Evolutionary conservation across 2,113 vertebrate species (phyloP).

Genomic region (Chionis minor): DNA sequence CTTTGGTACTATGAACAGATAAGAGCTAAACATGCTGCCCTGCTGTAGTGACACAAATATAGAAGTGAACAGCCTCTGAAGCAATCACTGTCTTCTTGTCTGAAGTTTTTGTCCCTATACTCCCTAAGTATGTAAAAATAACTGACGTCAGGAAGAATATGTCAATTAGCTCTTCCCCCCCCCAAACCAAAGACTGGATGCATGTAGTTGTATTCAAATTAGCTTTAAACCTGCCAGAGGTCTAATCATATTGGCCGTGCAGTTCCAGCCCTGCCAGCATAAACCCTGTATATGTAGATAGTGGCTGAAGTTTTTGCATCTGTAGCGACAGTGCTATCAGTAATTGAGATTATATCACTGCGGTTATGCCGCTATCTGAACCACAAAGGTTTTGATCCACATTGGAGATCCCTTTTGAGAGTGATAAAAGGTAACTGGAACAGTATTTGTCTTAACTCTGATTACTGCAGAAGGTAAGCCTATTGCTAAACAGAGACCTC

Average conservation of each 20-base stretch:
- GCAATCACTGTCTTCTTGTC: not conserved
- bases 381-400: not conserved
- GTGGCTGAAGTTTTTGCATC: not conserved
- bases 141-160: not conserved
- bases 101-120: not conserved
- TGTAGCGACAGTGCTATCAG: not conserved
- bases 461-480: not conserved
- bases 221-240: not conserved
- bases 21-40: not conserved
- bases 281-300: not conserved
- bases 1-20: not conserved
- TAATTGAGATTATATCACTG: not conserved
- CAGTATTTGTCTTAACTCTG: not conserved
- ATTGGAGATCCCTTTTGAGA: not conserved
- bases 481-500: not conserved
- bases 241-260: not conserved
- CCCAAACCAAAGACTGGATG: not conserved
- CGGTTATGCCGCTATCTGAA: not conserved
- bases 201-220: not conserved
- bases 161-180: not conserved
- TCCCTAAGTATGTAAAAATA: not conserved
- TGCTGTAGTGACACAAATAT: not conserved
- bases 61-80: not conserved
- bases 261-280: not conserved
- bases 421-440: not conserved